Evolutionary conservation across 2,888 invertebrate genomes (phyloP).

Genomic region (Slavum lentiscoides): DNA sequence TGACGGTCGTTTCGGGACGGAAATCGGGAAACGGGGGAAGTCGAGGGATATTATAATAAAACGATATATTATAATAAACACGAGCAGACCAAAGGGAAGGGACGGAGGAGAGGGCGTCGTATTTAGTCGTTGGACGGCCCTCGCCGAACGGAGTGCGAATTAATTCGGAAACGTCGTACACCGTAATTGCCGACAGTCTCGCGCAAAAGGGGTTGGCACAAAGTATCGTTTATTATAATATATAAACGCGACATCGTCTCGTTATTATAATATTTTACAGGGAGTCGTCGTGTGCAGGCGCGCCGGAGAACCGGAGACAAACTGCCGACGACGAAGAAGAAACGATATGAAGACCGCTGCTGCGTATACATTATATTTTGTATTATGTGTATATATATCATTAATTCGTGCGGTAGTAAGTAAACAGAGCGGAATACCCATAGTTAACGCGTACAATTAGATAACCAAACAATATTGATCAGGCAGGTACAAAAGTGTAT

Average conservation of each 20-base stretch:
- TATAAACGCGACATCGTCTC: too few species aligned
- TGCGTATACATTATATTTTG: not conserved
- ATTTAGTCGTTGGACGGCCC: too few species aligned
- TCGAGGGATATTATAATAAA: not conserved
- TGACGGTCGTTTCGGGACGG: not conserved
- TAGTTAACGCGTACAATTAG: too few species aligned
- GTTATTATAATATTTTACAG: not conserved
- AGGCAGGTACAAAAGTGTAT: too few species aligned
- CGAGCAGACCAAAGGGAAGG: not conserved
- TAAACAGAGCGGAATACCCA: too few species aligned
- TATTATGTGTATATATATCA: too few species aligned
- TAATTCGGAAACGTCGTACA: conserved; percentile 34
- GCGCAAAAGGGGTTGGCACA: conserved; percentile 25
- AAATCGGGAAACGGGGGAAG: not conserved
- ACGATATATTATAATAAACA: not conserved
- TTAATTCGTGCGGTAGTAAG: too few species aligned
- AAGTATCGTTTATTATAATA: conserved; percentile 13
- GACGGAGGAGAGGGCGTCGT: too few species aligned
- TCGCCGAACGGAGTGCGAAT: conserved; percentile 35
- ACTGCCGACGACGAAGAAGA: conserved; percentile 38
- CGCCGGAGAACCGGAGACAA: conserved; percentile 37
- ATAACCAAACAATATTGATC: too few species aligned
- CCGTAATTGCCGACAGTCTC: conserved; percentile 26
- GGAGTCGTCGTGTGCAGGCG: conserved; percentile 11
- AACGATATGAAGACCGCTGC: not conserved